Evolutionary conservation across 2,888 invertebrate genomes (phyloP).

Genomic region (Chrysolina americana): DNA sequence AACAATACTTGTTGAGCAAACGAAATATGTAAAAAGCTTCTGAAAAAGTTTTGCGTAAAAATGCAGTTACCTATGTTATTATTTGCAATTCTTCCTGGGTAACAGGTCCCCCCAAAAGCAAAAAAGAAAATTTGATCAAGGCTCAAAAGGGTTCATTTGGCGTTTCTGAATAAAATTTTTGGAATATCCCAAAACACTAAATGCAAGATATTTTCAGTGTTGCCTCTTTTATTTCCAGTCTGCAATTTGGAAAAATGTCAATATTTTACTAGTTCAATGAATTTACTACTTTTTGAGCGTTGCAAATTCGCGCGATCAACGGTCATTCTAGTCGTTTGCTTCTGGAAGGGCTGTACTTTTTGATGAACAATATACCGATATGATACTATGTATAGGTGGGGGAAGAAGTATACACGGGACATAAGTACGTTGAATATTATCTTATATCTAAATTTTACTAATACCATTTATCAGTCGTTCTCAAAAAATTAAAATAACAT

Average conservation of each 20-base stretch:
- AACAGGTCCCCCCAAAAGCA: not conserved
- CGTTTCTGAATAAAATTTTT: no score
- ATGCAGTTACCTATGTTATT: conserved; percentile 6
- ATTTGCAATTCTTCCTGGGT: not conserved
- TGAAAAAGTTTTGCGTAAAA: conserved; percentile 11
- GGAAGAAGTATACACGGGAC: conserved; percentile 13
- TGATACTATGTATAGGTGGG: conserved; percentile 8
- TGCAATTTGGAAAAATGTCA: no score
- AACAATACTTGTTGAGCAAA: conserved; percentile 15
- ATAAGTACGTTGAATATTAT: conserved; percentile 11
- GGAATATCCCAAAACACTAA: no score
- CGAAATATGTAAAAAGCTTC: not conserved
- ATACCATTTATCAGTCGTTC: conserved; percentile 50
- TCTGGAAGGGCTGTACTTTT: not conserved
- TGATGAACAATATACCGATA: not conserved
- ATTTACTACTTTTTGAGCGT: no score
- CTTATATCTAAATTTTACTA: conserved; percentile 49
- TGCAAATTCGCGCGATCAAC: no score
- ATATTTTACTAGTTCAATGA: no score
- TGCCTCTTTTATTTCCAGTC: no score
- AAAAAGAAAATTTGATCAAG: no score
- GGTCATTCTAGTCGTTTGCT: not conserved
- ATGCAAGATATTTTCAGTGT: no score
- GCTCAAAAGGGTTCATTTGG: no score
- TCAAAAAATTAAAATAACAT: conserved; percentile 43